Percentiles rank a stretch among this genome's conserved stretches.
Conservation (phyloP, 2,797 vertebrate genomes). For the Premnoplex brunnescens region DNA sequence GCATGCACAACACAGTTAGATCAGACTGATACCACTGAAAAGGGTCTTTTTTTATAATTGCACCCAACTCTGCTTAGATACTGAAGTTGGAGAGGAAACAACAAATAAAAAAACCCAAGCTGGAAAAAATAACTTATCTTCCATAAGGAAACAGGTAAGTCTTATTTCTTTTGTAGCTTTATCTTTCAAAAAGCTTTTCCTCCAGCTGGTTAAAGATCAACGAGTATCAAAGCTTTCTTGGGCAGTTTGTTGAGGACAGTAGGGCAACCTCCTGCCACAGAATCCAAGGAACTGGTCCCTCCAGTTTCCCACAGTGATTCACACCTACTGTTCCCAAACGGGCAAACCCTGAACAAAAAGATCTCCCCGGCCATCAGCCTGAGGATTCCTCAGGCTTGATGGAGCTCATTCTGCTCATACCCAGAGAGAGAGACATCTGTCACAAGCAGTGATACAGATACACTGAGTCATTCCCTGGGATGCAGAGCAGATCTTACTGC, state of each 20-base stretch:
- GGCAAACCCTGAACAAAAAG: neutral
- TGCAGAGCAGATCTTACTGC: neutral
- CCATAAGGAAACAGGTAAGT: neutral
- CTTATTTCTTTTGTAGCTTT: neutral
- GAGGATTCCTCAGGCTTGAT: neutral
- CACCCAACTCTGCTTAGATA: neutral
- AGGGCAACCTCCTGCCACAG: neutral
- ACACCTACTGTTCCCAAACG: neutral
- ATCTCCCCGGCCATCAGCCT: neutral
- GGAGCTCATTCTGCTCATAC: neutral
- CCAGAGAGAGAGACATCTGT: neutral
- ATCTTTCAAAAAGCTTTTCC: neutral
- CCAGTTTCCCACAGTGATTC: neutral
- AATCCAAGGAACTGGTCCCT: neutral
- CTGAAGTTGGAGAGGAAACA: neutral
- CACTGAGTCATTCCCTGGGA: neutral
- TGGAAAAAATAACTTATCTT: neutral
- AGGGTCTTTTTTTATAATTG: neutral
- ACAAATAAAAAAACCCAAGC: neutral
- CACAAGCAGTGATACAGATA: neutral
- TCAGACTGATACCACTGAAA: neutral
- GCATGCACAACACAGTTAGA: neutral
- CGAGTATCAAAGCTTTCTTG: neutral
- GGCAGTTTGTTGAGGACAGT: neutral
- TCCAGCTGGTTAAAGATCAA: constrained; percentile 25